These are phyloP conservation scores for Nesidiocoris tenuis DNA, from an alignment of 2,888 invertebrate genomes.

Conservation along the genomic window DNA sequence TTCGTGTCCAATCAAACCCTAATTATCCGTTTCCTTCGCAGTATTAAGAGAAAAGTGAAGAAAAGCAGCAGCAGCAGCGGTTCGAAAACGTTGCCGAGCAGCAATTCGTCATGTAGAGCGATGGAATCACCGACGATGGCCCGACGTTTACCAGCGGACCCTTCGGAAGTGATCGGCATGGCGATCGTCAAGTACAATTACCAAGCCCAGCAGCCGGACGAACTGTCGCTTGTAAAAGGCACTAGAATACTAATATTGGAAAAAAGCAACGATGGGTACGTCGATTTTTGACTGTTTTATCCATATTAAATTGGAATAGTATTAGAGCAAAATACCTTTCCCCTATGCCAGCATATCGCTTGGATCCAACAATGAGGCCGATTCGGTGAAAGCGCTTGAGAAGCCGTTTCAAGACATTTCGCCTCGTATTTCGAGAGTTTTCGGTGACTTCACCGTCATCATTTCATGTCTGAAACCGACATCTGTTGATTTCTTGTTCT, in stretches of 20 bases:
- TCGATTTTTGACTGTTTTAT: neutral
- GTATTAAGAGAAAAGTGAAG: constrained; percentile 84
- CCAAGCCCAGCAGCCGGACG: constrained; percentile 93
- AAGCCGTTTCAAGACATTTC: no score
- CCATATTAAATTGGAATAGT: neutral
- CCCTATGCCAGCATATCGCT: no score
- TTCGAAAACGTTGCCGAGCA: constrained; percentile 81
- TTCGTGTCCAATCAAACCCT: neutral
- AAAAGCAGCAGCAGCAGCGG: constrained; percentile 70
- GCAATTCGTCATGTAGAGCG: constrained; percentile 73
- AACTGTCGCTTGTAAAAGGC: constrained; percentile 89
- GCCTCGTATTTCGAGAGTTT: no score
- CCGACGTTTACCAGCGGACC: constrained; percentile 73
- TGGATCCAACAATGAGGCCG: no score
- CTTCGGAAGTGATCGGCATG: constrained; percentile 79
- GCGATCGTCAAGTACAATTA: constrained; percentile 96
- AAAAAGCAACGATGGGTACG: constrained; percentile 88
- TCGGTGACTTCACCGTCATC: no score
- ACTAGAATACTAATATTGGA: constrained; percentile 92
- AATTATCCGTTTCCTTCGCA: no score
- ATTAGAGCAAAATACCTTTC: no score
- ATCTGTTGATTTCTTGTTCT: no score
- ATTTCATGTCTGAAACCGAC: no score
- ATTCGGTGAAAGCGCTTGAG: no score
- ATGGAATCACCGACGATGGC: constrained; percentile 75